Percentiles rank a stretch among this genome's conserved stretches.
These are phyloP conservation scores for Lagothrix lagotricha DNA, from an alignment of 2,797 vertebrate genomes.

Conservation along the genomic window DNA sequence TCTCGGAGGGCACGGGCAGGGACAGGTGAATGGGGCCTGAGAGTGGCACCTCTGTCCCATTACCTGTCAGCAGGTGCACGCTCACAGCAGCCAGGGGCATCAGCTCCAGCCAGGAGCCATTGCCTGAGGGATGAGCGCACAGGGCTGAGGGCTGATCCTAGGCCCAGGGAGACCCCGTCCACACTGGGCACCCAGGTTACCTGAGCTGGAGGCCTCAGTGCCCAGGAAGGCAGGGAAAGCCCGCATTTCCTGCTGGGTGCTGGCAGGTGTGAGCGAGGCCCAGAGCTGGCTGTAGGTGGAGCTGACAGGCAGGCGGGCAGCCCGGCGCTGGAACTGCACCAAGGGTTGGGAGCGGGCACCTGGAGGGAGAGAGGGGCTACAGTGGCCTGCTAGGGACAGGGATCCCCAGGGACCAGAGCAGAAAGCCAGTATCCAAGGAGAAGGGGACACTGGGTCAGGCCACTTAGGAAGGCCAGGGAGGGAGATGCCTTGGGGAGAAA, in stretches of 20 bases:
- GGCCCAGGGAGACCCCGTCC: not conserved
- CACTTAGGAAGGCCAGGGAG: not conserved
- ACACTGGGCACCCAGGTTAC: constrained; percentile 75
- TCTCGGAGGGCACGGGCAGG: constrained; percentile 91
- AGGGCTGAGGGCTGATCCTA: not conserved
- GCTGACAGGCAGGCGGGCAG: constrained; percentile 90
- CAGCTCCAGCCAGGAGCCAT: constrained; percentile 93
- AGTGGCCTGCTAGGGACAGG: not conserved
- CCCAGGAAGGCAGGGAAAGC: constrained; percentile 96
- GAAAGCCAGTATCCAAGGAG: not conserved
- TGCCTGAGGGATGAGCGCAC: constrained; percentile 80
- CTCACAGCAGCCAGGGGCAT: constrained; percentile 92
- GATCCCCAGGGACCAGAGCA: not conserved
- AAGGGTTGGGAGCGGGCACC: constrained; percentile 94
- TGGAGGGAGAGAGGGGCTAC: constrained; percentile 73
- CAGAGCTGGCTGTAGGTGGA: constrained; percentile 94
- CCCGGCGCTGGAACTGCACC: constrained; percentile 94
- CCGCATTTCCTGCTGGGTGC: constrained; percentile 90
- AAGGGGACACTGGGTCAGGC: not conserved
- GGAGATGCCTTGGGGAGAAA: not conserved
- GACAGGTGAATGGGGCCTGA: constrained; percentile 93
- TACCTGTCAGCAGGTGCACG: constrained; percentile 92
- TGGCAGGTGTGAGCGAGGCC: constrained; percentile 92
- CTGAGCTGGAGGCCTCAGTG: constrained; percentile 91
- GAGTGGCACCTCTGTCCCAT: constrained; percentile 91